Evolutionary conservation across 2,888 invertebrate species (phyloP).

Genomic region (Sarcophaga carnaria): DNA sequence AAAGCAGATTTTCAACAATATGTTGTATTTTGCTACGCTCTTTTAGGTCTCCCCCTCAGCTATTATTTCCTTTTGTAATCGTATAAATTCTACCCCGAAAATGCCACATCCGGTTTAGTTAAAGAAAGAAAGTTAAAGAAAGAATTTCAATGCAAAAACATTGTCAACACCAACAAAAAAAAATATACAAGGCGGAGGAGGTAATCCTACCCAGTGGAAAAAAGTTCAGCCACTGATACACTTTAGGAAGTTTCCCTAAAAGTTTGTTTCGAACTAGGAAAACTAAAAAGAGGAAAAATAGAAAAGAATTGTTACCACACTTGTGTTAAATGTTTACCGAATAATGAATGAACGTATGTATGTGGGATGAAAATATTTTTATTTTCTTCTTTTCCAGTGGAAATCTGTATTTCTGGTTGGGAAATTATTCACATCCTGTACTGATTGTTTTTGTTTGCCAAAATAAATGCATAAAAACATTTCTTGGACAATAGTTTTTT

Average conservation of each 20-base stretch:
- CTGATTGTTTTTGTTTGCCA: background rate
- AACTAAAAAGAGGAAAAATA: too few relatives aligned
- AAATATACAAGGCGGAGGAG: background rate
- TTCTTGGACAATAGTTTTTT: background rate
- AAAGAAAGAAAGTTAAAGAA: conserved; percentile 34
- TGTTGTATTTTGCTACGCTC: background rate
- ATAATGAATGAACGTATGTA: too few relatives aligned
- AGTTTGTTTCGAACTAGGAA: too few relatives aligned
- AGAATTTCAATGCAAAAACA: background rate
- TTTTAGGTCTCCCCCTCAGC: background rate
- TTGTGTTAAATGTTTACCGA: background rate
- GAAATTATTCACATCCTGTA: conserved; percentile 36
- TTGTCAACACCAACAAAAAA: conserved; percentile 3
- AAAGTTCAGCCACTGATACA: background rate
- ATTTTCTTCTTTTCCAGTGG: background rate
- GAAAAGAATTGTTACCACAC: background rate
- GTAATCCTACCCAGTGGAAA: too few relatives aligned
- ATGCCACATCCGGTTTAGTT: conserved; percentile 56
- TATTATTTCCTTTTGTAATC: conserved; percentile 14
- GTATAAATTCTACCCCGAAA: conserved; percentile 44
- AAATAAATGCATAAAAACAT: background rate
- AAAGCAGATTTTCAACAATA: background rate
- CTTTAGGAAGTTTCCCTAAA: background rate
- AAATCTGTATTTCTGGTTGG: background rate
- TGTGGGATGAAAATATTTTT: background rate